Conservation (phyloP, 53 echinoderm and acorn worm genomes). For the Echinometra lucunter region DNA sequence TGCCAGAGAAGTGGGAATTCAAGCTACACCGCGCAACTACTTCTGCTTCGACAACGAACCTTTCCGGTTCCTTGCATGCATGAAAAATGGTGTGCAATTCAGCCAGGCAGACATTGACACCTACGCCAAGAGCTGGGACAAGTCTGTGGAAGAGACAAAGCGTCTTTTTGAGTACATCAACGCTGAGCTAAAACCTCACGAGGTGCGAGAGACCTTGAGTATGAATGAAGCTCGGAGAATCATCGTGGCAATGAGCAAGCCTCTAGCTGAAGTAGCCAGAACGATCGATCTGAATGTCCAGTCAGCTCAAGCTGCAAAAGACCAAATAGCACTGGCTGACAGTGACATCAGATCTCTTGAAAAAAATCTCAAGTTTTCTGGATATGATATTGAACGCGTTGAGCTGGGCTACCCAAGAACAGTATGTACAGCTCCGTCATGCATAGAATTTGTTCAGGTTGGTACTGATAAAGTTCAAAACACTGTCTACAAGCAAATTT, state of each 20-base stretch:
- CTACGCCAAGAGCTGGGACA: neutral
- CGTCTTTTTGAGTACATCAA: neutral
- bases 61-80: slow-evolving; percentile 56
- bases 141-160: neutral
- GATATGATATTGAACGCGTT: neutral
- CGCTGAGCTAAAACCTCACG: neutral
- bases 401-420: neutral
- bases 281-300: neutral
- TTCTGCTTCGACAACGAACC: slow-evolving; percentile 61
- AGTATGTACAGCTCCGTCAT: neutral
- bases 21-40: slow-evolving; percentile 18
- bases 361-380: neutral
- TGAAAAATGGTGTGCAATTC: neutral
- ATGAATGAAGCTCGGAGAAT: slow-evolving; percentile 20
- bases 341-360: neutral
- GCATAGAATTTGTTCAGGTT: neutral
- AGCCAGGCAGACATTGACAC: neutral
- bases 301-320: neutral
- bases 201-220: neutral
- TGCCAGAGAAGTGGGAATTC: slow-evolving; percentile 17
- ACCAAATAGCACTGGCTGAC: neutral
- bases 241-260: slow-evolving; percentile 17
- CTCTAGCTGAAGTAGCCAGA: neutral
- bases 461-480: neutral
- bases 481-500: neutral